These are phyloP conservation scores for Lysandra bellargus DNA, from an alignment of 2,888 invertebrate genomes.

Conservation along the genomic window DNA sequence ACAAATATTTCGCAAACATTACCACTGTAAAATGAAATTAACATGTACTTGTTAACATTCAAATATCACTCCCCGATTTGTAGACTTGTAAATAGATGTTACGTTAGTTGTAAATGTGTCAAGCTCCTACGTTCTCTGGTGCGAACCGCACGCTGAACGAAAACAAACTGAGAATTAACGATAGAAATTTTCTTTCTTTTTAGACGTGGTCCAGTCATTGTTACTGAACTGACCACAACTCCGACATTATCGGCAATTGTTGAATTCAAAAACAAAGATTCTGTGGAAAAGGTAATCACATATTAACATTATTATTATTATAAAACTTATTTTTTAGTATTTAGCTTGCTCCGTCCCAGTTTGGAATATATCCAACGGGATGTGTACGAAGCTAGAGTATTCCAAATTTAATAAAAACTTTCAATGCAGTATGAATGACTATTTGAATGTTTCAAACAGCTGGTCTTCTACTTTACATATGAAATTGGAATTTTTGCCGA, in stretches of 20 bases:
- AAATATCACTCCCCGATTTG: slow-evolving; percentile 69
- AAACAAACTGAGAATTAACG: slow-evolving; percentile 70
- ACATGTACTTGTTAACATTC: slow-evolving; percentile 68
- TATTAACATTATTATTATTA: slow-evolving; percentile 62
- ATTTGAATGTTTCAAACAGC: slow-evolving; percentile 76
- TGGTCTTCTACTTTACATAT: slow-evolving; percentile 60
- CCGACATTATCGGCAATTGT: slow-evolving; percentile 80
- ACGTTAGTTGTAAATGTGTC: slow-evolving; percentile 21
- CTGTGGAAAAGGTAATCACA: slow-evolving; percentile 78
- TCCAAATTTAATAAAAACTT: slow-evolving; percentile 59
- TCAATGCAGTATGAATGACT: slow-evolving; percentile 68
- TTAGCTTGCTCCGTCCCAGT: slow-evolving; percentile 40
- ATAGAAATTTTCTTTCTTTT: slow-evolving; percentile 76
- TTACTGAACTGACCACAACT: slow-evolving; percentile 80
- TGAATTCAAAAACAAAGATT: slow-evolving; percentile 81
- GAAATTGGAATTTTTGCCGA: slow-evolving; percentile 36
- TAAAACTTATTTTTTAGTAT: slow-evolving; percentile 47
- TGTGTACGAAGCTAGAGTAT: slow-evolving; percentile 58
- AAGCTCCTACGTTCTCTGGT: slow-evolving; percentile 59
- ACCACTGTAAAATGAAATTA: slow-evolving; percentile 38
- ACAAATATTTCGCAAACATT: slow-evolving; percentile 23
- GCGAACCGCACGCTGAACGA: slow-evolving; percentile 57
- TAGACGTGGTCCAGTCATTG: slow-evolving; percentile 81
- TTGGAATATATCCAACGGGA: slow-evolving; percentile 46
- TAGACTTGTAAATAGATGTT: slow-evolving; percentile 37